A percentile compares a stretch with the other conserved stretches of the same genome.
Conservation (phyloP, 2,113 vertebrate species). For the Ptyas mucosa region DNA sequence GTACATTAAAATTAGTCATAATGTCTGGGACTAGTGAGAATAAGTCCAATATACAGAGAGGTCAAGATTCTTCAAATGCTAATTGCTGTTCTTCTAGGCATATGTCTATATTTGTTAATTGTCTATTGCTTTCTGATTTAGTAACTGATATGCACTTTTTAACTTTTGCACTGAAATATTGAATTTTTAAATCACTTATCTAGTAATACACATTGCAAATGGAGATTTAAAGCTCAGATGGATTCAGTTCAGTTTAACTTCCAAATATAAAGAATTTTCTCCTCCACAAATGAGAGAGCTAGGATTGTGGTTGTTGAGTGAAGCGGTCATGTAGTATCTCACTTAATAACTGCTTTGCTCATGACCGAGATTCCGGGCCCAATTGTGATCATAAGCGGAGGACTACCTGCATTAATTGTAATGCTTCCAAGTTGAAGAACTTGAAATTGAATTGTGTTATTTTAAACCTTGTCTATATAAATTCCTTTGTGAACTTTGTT, state of each 20-base stretch:
- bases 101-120: background rate
- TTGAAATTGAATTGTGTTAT: background rate
- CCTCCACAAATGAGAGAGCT: background rate
- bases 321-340: background rate
- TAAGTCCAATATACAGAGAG: background rate
- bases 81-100: background rate
- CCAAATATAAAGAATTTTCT: background rate
- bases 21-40: background rate
- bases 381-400: background rate
- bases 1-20: background rate
- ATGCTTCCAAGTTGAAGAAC: background rate
- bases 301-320: background rate
- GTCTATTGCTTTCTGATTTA: background rate
- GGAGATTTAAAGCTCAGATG: background rate
- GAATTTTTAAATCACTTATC: background rate
- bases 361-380: background rate
- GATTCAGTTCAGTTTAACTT: background rate
- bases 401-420: background rate
- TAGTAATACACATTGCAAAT: background rate
- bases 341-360: background rate
- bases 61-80: background rate
- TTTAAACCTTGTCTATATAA: background rate
- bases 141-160: background rate
- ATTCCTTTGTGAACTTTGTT: background rate
- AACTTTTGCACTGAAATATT: background rate